Base-by-base conservation (phyloP, 2,113 vertebrate genomes). In the Picathartes gymnocephalus region DNA sequence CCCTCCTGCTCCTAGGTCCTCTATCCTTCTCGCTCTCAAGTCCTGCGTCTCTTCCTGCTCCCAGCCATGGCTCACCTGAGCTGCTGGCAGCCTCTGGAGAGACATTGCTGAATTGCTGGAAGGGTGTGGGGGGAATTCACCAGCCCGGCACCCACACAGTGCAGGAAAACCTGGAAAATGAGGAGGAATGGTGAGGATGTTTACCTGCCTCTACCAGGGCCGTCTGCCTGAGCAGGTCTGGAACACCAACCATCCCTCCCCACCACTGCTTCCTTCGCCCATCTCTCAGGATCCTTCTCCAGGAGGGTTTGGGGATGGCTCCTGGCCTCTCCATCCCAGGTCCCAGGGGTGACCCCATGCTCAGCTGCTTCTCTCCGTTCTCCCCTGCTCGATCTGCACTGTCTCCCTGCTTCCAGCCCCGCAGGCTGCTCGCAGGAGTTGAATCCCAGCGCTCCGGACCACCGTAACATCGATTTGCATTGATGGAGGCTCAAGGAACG, bases 271-370 rank as follows among this genome's bases (percentile, higher is more conserved):
- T 83, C 68, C 48, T 73, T 31, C 81, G 83, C n/a, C 45, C 21
- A 1, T 3, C 48, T 17, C 77, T 47, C 30, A 23, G 35, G 11
- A 16, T 13, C 7, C 45, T 8, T 56, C 5, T 24, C 65, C 71
- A 5, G 31, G 31, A 37, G 50, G 42, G 3, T 50, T 84, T 81
- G 50, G 6, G 31, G 4, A 0, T 10, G 21, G 19, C 3, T 2
- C 50, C 23, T 42, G 19, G 15, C 22, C 21, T 47, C 35, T 58
- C 69, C 65, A 21, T 7, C 39, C 45, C 3, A 0, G 0, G 35
- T 50, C 44, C 65, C 1, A 0, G 25, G 27, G 27, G 7, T 48
- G 15, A 54, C 23, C 31, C 54, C 8, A 0, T 16, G 9, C 54
- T 40, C 50, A 9, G 12, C 15, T 25, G 20, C 37, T 51, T 44